phyloP scores from a whole-genome alignment of 2,113 vertebrate species.

The Salminus brasiliensis region DNA sequence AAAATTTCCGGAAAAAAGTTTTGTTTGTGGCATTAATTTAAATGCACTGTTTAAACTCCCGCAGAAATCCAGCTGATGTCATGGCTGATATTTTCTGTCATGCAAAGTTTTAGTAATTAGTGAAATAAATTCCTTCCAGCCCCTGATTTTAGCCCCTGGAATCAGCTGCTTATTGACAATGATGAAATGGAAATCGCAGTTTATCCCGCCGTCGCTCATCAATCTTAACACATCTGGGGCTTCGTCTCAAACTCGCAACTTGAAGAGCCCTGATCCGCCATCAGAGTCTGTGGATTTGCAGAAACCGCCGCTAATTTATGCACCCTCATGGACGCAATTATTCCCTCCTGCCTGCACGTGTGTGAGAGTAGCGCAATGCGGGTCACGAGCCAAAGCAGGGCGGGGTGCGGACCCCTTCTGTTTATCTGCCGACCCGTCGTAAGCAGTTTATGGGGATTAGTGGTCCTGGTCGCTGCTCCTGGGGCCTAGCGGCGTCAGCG shows the following conservation, averaged over 20 bases:
- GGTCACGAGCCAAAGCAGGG: constrained; percentile 49
- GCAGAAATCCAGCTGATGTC: constrained; percentile 7
- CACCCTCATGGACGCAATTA: constrained; percentile 72
- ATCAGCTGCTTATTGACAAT: constrained; percentile 64
- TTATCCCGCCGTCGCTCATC: constrained; percentile 59
- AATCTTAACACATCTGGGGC: constrained; percentile 54
- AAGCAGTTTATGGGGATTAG: constrained; percentile 56
- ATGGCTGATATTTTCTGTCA: constrained; percentile 18
- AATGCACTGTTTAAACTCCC: background rate
- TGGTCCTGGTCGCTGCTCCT: constrained; percentile 32
- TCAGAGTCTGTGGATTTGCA: constrained; percentile 59
- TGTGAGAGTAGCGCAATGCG: constrained; percentile 26
- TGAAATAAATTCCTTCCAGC: constrained; percentile 54
- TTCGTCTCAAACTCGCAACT: constrained; percentile 50
- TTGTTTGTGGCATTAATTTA: background rate
- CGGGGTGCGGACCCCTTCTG: constrained; percentile 53
- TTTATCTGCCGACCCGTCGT: constrained; percentile 62
- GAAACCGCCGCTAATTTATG: constrained; percentile 70
- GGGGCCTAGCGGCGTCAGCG: constrained; percentile 2
- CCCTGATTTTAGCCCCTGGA: constrained; percentile 46
- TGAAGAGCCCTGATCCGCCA: constrained; percentile 56
- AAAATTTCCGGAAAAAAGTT: background rate
- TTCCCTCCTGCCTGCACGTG: constrained; percentile 60
- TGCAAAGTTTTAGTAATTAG: constrained; percentile 54
- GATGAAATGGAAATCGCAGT: constrained; percentile 66